These are phyloP conservation scores for Watsonalla cultraria DNA, from an alignment of 2,888 invertebrate genomes.

Conservation along the genomic window DNA sequence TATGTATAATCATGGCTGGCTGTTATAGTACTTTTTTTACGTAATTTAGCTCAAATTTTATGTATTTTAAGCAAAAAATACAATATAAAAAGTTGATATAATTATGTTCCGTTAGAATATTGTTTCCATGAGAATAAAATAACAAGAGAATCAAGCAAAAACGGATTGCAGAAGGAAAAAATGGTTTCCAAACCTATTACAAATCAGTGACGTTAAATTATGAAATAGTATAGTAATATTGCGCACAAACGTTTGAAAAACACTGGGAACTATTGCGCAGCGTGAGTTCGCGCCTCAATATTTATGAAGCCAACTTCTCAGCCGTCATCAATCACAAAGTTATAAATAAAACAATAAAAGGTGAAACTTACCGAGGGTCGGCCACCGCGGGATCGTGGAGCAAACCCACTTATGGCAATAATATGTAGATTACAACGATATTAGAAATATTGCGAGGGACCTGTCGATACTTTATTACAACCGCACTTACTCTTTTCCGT, in stretches of 20 bases:
- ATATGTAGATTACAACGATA: constrained; percentile 76
- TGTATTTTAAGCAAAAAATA: no score
- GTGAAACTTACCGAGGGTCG: constrained; percentile 73
- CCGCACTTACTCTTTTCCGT: constrained; percentile 44
- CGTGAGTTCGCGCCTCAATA: constrained; percentile 66
- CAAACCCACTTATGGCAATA: constrained; percentile 76
- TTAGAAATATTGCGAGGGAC: constrained; percentile 61
- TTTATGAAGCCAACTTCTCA: constrained; percentile 72
- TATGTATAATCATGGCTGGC: no score
- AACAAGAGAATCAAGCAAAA: no score
- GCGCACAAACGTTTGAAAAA: constrained; percentile 18
- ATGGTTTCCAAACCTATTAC: background rate
- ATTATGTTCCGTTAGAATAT: no score
- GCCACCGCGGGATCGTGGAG: constrained; percentile 47
- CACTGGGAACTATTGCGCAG: constrained; percentile 56
- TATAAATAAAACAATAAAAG: constrained; percentile 80
- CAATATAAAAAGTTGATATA: no score
- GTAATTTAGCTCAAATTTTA: no score
- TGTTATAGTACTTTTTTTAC: no score
- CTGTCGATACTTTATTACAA: constrained; percentile 55
- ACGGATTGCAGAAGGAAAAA: no score
- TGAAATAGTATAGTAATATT: background rate
- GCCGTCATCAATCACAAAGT: constrained; percentile 78
- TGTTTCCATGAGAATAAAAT: no score
- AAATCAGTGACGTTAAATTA: no score